Conservation (phyloP, 2,888 invertebrate species). For the Nymphalis c-album region DNA sequence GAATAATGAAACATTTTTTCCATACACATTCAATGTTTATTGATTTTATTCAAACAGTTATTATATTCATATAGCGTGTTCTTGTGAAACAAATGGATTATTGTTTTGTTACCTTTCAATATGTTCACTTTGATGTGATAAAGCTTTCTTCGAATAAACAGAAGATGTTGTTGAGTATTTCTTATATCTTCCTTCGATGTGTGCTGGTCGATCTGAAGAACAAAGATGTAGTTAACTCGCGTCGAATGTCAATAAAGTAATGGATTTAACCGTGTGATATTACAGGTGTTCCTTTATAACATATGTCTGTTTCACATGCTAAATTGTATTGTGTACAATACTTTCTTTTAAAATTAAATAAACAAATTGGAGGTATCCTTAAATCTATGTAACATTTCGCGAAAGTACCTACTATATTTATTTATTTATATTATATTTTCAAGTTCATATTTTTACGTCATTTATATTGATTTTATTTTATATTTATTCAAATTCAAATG, state of each 20-base stretch:
- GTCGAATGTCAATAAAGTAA: conserved; percentile 7
- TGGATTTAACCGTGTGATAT: conserved; percentile 42
- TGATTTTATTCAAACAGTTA: neutral
- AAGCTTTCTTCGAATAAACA: conserved; percentile 75
- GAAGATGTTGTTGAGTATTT: conserved; percentile 79
- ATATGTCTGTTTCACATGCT: conserved; percentile 2
- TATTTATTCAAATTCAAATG: too few relatives aligned
- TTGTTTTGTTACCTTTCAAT: conserved; percentile 65
- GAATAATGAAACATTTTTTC: conserved; percentile 38
- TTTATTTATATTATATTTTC: too few relatives aligned
- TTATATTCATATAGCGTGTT: neutral
- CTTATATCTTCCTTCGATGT: conserved; percentile 77
- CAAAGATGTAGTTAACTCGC: conserved; percentile 45
- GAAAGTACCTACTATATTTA: too few relatives aligned
- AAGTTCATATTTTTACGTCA: too few relatives aligned
- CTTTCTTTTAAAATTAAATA: too few relatives aligned
- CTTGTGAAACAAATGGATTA: neutral
- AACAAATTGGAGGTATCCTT: too few relatives aligned
- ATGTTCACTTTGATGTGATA: conserved; percentile 75
- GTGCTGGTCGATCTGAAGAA: conserved; percentile 71
- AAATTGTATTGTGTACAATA: neutral
- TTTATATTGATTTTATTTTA: too few relatives aligned
- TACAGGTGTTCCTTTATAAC: conserved; percentile 37
- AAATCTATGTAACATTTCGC: too few relatives aligned
- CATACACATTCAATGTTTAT: too few relatives aligned